Base-by-base conservation (phyloP, 2,113 vertebrate genomes). In the Gobius niger region DNA sequence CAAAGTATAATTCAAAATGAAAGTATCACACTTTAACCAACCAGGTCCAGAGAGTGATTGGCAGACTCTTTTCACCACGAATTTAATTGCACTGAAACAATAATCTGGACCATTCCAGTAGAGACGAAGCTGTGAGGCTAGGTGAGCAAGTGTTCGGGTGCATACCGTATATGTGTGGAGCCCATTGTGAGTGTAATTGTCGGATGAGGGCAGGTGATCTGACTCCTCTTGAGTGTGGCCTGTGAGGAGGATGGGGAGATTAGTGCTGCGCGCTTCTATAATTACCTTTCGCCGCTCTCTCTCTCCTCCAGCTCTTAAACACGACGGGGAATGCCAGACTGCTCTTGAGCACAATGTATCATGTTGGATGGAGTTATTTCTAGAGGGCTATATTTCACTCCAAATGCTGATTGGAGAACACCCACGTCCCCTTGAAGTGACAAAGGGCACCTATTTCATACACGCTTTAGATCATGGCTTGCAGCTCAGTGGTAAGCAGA, bases 381-480 rank as follows among this genome's bases (percentile, higher is more conserved):
- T 73, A 87, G 83, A 88, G 77, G 82, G 85, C 72, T 87, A 76
- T 72, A 81, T 89, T 90, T 88, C 88, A 85, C 75, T 90, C 66
- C 61, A 57, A 79, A 88, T 62, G 72, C 75, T 78, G 82, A 79
- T 76, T 76, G 79, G 83, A 88, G 74, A 78, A 77, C 87, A 81
- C 91, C 91, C 82, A 92, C 88, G 65, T 83, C 87, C 83, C 81
- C 86, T 89, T 88, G 82, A 85, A 88, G 87, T 72, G 75, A 77
- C 80, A 65, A 82, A 84, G 90, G 92, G 90, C 89, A 90, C 72
- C 67, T 60, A 52, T 72, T 72, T 60, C 72, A 62, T 64, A 59
- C 70, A 57, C 68, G 51, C 61, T 54, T 75, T 67, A 63, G 50
- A 65, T 54, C 67, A 51, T n/a, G 40, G 42, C 51, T 56, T 0